Evolutionary conservation across 2,113 vertebrate species (phyloP).

Genomic region (Tylochromis polylepis): DNA sequence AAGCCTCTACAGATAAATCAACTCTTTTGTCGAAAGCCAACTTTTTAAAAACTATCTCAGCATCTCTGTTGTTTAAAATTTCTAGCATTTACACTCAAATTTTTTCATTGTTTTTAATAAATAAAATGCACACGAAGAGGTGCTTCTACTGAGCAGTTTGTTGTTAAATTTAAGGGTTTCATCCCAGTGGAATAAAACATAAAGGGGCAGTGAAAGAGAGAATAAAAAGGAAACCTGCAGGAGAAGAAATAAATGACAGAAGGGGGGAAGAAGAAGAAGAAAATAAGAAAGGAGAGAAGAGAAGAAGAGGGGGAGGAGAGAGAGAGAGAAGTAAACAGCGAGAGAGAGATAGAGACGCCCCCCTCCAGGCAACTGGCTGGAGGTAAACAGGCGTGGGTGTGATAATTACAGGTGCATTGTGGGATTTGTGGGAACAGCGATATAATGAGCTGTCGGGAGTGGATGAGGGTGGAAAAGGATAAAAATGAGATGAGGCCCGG

Average conservation of each 20-base stretch:
- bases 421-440: slow-evolving; percentile 68
- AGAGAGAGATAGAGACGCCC: slow-evolving; percentile 55
- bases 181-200: neutral
- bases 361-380: slow-evolving; percentile 69
- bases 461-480: slow-evolving; percentile 60
- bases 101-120: neutral
- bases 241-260: slow-evolving; percentile 5
- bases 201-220: neutral
- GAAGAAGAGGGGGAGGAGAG: slow-evolving; percentile 11
- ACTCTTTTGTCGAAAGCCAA: neutral
- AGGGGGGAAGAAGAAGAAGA: neutral
- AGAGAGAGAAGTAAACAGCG: slow-evolving; percentile 11
- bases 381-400: slow-evolving; percentile 72
- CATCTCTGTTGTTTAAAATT: neutral
- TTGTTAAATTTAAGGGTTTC: neutral
- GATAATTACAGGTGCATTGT: slow-evolving; percentile 74
- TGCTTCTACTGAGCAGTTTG: neutral
- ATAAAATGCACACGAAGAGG: neutral
- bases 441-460: slow-evolving; percentile 71
- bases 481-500: slow-evolving; percentile 57
- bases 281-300: slow-evolving; percentile 3
- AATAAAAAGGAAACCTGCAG: neutral
- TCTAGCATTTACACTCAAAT: neutral
- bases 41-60: neutral
- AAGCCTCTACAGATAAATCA: neutral